These are phyloP conservation scores for Ptyas mucosa DNA, from an alignment of 2,113 vertebrate species.

Conservation along the genomic window DNA sequence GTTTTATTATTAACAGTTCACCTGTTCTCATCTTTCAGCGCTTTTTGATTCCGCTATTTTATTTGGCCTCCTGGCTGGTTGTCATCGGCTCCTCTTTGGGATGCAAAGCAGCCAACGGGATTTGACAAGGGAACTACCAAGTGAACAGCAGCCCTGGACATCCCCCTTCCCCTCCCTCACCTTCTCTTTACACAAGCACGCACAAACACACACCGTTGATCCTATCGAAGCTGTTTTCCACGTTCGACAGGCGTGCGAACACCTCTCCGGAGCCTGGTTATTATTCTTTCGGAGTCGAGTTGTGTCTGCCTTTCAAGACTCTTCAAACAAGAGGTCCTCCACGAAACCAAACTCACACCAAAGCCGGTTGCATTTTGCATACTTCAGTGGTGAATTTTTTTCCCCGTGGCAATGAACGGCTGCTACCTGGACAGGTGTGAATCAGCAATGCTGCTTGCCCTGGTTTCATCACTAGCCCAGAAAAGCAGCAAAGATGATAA, in stretches of 20 bases:
- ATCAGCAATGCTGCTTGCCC: neutral
- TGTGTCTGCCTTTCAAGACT: conserved; percentile 72
- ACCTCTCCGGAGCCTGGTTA: conserved; percentile 37
- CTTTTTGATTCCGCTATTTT: conserved; percentile 60
- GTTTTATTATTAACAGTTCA: conserved; percentile 71
- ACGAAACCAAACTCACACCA: conserved; percentile 58
- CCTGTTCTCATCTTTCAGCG: conserved; percentile 82
- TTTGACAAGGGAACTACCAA: neutral
- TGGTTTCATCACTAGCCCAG: neutral
- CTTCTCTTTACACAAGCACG: neutral
- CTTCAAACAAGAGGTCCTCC: conserved; percentile 71
- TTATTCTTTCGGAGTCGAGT: conserved; percentile 49
- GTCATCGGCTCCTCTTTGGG: conserved; percentile 81
- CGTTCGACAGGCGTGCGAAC: conserved; percentile 56
- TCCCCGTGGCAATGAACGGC: conserved; percentile 70
- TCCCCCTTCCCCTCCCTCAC: neutral
- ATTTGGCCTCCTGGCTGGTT: conserved; percentile 56
- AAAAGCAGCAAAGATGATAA: neutral
- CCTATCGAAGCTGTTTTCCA: conserved; percentile 57
- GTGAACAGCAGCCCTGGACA: accelerated
- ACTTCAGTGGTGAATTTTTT: conserved; percentile 76
- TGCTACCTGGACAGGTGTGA: conserved; percentile 68
- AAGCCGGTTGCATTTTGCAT: conserved; percentile 55
- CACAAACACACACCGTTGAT: neutral
- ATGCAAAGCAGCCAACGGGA: conserved; percentile 48